phyloP scores from a whole-genome alignment of 1,140 invertebrate genomes.

The Hyposmocoma kahamanoa region DNA sequence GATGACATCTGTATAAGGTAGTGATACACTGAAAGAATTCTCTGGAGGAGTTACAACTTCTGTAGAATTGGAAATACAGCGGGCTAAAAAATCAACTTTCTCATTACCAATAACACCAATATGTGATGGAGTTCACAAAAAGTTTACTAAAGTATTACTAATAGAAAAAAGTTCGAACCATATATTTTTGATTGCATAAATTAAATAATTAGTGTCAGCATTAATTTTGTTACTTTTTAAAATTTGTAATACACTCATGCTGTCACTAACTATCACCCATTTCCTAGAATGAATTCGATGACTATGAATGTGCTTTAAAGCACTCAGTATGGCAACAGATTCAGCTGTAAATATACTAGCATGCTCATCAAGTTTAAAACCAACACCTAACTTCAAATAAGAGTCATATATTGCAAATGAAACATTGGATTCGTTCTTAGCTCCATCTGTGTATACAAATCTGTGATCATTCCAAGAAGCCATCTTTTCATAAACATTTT shows the following conservation, averaged over 20 bases:
- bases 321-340: neutral
- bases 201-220: neutral
- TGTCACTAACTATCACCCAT: neutral
- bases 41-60: neutral
- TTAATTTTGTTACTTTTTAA: neutral
- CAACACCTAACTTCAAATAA: neutral
- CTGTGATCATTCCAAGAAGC: no score
- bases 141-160: neutral
- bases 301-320: neutral
- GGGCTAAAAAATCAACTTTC: neutral
- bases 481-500: no score
- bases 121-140: neutral
- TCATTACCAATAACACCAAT: neutral
- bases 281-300: neutral
- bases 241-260: neutral
- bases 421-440: neutral
- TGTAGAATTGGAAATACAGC: neutral
- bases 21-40: neutral
- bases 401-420: neutral
- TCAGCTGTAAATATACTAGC: neutral
- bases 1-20: neutral
- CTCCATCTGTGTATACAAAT: constrained; percentile 1
- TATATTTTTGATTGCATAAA: neutral
- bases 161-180: neutral
- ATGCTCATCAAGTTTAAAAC: neutral